A percentile compares a stretch with the other conserved stretches of the same genome.
phyloP scores from a whole-genome alignment of 2,113 vertebrate genomes.

The Dermatemys mawii region DNA sequence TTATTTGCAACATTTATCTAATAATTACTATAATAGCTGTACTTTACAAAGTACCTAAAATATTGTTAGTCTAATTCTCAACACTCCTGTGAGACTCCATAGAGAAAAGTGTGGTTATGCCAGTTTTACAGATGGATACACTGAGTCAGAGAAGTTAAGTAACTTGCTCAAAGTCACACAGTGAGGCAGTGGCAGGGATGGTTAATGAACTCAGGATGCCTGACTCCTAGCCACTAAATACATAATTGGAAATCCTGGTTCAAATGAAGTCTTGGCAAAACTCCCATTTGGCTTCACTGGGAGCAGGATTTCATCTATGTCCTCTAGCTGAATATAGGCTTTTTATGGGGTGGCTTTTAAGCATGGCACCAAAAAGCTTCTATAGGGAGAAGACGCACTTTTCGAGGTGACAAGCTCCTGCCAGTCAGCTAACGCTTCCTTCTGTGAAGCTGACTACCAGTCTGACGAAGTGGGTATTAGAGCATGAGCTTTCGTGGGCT shows the following conservation, averaged over 20 bases:
- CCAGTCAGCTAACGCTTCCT: not conserved
- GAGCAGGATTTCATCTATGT: not conserved
- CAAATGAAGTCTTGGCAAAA: not conserved
- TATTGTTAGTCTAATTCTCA: not conserved
- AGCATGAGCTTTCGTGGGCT: too few species aligned
- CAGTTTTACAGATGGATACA: not conserved
- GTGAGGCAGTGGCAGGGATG: not conserved
- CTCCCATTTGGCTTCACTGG: accelerated
- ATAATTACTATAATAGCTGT: not conserved
- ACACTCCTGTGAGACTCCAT: not conserved
- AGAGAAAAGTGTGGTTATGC: not conserved
- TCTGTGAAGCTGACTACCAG: not conserved
- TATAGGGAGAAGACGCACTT: not conserved
- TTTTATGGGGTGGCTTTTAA: not conserved
- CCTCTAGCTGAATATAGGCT: not conserved
- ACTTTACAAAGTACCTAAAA: not conserved
- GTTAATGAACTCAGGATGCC: not conserved
- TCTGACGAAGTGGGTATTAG: not conserved
- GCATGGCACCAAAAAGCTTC: not conserved
- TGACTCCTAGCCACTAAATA: not conserved
- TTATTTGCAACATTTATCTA: not conserved
- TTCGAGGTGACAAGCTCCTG: not conserved
- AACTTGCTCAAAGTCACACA: not conserved
- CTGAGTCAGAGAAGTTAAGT: not conserved
- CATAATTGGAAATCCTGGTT: not conserved